A percentile compares a stretch with the other conserved stretches of the same genome.
Conservation (phyloP, 2,113 vertebrate species). For the Bothrops jararaca region DNA sequence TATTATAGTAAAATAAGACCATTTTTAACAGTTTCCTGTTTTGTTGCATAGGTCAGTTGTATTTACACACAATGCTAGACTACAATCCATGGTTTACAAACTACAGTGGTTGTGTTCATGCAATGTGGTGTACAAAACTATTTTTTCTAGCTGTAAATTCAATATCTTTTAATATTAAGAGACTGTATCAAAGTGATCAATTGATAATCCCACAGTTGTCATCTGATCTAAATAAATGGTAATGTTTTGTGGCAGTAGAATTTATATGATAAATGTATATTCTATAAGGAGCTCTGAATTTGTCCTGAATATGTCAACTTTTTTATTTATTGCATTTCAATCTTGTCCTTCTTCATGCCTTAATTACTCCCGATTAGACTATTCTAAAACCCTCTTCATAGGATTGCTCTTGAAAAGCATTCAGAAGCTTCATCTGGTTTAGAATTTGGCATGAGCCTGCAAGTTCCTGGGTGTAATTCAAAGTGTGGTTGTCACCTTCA, state of each 20-base stretch:
- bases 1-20: background rate
- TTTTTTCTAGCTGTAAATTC: background rate
- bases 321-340: background rate
- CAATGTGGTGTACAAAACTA: background rate
- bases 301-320: background rate
- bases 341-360: background rate
- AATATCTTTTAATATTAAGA: background rate
- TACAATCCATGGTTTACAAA: background rate
- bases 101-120: background rate
- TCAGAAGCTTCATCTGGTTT: background rate
- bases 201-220: background rate
- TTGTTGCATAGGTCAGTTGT: background rate
- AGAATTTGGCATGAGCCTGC: background rate
- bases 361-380: background rate
- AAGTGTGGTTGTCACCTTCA: background rate
- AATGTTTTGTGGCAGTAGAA: background rate
- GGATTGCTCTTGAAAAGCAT: background rate
- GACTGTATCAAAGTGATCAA: background rate
- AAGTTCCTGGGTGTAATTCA: background rate
- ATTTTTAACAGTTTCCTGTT: background rate
- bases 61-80: background rate
- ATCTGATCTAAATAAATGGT: background rate
- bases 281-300: background rate
- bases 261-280: background rate
- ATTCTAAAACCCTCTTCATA: background rate